A percentile compares a stretch with the other conserved stretches of the same genome.
Conservation (phyloP, 2,113 vertebrate genomes). For the Crypturellus undulatus region DNA sequence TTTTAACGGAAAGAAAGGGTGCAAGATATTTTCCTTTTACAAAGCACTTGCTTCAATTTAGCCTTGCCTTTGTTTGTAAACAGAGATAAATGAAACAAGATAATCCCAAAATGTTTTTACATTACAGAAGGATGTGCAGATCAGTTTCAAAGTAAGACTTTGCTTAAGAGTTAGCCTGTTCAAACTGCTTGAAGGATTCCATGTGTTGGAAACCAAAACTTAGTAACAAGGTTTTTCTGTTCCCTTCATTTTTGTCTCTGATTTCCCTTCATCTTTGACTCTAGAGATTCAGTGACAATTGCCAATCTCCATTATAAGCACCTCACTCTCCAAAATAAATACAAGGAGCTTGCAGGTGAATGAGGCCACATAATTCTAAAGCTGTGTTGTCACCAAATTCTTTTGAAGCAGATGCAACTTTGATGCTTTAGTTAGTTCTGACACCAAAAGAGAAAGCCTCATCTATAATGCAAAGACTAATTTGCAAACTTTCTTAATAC, state of each 20-base stretch:
- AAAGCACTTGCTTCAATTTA: not conserved
- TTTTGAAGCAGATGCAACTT: conserved; percentile 17
- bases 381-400: not conserved
- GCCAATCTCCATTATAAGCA: not conserved
- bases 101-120: not conserved
- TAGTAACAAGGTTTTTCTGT: not conserved
- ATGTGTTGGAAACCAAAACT: not conserved
- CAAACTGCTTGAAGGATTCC: not conserved
- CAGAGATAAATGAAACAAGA: not conserved
- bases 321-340: not conserved
- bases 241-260: not conserved
- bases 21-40: not conserved
- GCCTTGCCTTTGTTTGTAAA: not conserved
- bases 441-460: conserved; percentile 25
- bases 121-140: not conserved
- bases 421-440: conserved; percentile 21
- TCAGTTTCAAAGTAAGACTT: not conserved
- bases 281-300: not conserved
- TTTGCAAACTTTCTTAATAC: not conserved
- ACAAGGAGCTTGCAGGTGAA: not conserved
- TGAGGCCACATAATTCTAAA: not conserved
- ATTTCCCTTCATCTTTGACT: not conserved
- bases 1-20: not conserved
- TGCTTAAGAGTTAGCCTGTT: not conserved
- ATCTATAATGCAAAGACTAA: conserved; percentile 37